Evolutionary conservation across 1,140 invertebrate species (phyloP).

Genomic region (Scylla paramamosain): DNA sequence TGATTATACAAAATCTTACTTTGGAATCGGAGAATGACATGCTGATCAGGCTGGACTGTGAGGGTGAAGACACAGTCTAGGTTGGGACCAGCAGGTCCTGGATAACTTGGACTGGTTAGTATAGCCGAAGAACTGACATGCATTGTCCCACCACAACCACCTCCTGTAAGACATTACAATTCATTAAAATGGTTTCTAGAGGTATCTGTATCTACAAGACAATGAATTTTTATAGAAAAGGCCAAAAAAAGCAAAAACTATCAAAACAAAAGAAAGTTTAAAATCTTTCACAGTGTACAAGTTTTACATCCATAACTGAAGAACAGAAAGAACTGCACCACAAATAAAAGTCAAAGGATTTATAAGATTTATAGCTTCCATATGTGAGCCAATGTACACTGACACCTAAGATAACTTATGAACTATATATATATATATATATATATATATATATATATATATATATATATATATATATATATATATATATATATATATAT

Average conservation of each 20-base stretch:
- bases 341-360: too few species aligned
- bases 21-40: not conserved
- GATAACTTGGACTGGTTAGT: conserved; percentile 62
- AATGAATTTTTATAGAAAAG: not conserved
- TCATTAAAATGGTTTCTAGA: not conserved
- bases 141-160: conserved; percentile 67
- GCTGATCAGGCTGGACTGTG: conserved; percentile 36
- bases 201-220: not conserved
- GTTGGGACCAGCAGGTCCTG: not conserved
- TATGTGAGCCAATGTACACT: too few species aligned
- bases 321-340: too few species aligned
- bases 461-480: too few species aligned
- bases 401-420: too few species aligned
- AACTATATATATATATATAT: too few species aligned
- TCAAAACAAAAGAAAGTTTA: not conserved
- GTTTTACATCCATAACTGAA: not conserved
- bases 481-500: too few species aligned
- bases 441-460: too few species aligned
- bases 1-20: not conserved
- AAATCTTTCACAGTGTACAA: not conserved
- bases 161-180: conserved; percentile 14
- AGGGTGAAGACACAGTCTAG: conserved; percentile 65
- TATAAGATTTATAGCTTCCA: too few species aligned
- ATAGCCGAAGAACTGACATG: not conserved
- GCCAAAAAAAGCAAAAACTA: not conserved